Evolutionary conservation across 1,140 invertebrate species (phyloP).

Genomic region (Ceratoteleas bidentatus): DNA sequence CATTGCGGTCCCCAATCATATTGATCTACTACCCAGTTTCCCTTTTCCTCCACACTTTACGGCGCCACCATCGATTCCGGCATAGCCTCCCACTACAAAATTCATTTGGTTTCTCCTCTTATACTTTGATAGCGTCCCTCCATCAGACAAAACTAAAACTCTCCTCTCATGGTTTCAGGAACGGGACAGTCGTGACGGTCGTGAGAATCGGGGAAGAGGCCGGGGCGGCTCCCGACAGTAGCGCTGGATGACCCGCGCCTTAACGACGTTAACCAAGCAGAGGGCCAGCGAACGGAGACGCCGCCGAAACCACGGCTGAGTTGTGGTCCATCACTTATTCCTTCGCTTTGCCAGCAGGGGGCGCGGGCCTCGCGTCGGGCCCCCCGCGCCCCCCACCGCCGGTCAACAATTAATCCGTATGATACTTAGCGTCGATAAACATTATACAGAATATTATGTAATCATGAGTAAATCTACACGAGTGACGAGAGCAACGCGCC

Average conservation of each 20-base stretch:
- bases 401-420: constrained; percentile 74
- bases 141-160: no score
- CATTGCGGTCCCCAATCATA: no score
- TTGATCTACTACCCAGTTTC: no score
- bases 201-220: constrained; percentile 75
- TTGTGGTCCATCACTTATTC: constrained; percentile 73
- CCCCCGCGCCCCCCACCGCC: constrained; percentile 62
- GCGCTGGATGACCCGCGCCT: constrained; percentile 70
- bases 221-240: constrained; percentile 78
- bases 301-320: constrained; percentile 68
- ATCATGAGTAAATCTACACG: constrained; percentile 66
- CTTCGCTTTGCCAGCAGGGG: constrained; percentile 72
- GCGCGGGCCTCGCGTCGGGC: constrained; percentile 40
- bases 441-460: constrained; percentile 74
- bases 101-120: no score
- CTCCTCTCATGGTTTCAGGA: constrained; percentile 70
- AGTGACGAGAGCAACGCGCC: constrained; percentile 50
- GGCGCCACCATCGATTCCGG: no score
- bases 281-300: constrained; percentile 67
- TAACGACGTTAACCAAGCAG: constrained; percentile 52
- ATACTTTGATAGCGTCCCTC: no score
- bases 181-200: constrained; percentile 75
- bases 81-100: no score
- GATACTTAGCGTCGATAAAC: constrained; percentile 75
- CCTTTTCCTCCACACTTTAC: no score